A percentile compares a stretch with the other conserved stretches of the same genome.
These are phyloP conservation scores for Calliopum simillimum DNA, from an alignment of 2,888 invertebrate genomes.

Conservation along the genomic window DNA sequence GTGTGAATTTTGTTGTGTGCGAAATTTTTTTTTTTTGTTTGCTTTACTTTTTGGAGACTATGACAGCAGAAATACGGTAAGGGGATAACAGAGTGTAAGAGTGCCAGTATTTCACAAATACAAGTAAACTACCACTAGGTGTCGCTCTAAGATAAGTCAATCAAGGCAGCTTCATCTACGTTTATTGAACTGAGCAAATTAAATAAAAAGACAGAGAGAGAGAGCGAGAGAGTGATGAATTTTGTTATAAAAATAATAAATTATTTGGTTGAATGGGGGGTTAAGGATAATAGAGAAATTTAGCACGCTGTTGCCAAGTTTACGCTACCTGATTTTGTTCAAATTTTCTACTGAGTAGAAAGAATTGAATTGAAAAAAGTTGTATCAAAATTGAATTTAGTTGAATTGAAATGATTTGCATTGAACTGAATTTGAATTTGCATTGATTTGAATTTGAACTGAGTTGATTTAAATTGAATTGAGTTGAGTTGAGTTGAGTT, in stretches of 20 bases:
- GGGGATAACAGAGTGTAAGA: not conserved
- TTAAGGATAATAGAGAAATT: not conserved
- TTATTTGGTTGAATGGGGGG: not conserved
- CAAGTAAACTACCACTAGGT: not conserved
- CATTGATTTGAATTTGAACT: not conserved
- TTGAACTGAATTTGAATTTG: not conserved
- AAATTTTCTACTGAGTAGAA: not conserved
- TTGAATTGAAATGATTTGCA: not conserved
- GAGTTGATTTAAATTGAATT: not conserved
- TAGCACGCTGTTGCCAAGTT: constrained; percentile 21
- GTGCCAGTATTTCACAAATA: not conserved
- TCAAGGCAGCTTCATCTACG: not conserved
- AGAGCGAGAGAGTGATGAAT: no score
- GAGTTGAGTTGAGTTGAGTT: not conserved
- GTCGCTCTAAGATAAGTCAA: constrained; percentile 8
- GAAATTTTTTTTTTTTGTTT: not conserved
- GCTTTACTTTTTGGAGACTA: not conserved
- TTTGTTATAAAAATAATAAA: no score
- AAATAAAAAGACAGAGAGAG: no score
- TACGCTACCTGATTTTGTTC: not conserved
- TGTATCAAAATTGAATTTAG: not conserved
- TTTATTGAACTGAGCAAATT: constrained; percentile 19
- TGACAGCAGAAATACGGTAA: not conserved
- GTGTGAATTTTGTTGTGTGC: not conserved
- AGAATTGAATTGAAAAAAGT: not conserved